These are phyloP conservation scores for Anoplopoma fimbria DNA, from an alignment of 2,113 vertebrate genomes.

Conservation along the genomic window DNA sequence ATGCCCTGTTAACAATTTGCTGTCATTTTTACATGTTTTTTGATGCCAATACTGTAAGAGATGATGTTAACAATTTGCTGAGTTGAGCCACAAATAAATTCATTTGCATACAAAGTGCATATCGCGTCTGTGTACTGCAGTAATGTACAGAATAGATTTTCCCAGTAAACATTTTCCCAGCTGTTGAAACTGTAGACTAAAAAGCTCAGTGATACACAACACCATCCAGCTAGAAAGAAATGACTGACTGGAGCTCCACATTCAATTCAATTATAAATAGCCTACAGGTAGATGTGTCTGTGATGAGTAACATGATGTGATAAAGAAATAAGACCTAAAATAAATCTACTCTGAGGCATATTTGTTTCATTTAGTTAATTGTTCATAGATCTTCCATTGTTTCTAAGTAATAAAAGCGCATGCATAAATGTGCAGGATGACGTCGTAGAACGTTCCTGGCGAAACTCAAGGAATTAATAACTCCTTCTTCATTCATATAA, in stretches of 20 bases:
- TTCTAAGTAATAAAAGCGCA: no score
- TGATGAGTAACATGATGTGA: no score
- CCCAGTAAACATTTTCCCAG: neutral
- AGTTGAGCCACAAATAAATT: neutral
- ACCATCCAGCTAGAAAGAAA: neutral
- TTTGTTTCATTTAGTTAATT: no score
- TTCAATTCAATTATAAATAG: no score
- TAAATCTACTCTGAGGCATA: no score
- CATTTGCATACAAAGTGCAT: neutral
- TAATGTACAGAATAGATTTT: neutral
- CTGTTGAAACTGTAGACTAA: neutral
- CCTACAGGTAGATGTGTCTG: no score
- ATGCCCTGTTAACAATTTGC: neutral
- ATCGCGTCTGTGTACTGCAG: no score
- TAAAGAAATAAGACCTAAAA: no score
- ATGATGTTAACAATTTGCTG: neutral
- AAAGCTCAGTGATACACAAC: neutral
- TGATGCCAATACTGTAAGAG: neutral
- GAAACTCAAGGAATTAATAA: neutral
- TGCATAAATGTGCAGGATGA: neutral
- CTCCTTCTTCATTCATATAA: neutral
- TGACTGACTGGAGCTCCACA: no score
- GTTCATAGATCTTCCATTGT: no score
- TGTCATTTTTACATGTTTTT: neutral
- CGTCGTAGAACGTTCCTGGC: neutral